Base-by-base conservation (phyloP, 1,140 invertebrate genomes). In the Dolichoris vasculosae region DNA sequence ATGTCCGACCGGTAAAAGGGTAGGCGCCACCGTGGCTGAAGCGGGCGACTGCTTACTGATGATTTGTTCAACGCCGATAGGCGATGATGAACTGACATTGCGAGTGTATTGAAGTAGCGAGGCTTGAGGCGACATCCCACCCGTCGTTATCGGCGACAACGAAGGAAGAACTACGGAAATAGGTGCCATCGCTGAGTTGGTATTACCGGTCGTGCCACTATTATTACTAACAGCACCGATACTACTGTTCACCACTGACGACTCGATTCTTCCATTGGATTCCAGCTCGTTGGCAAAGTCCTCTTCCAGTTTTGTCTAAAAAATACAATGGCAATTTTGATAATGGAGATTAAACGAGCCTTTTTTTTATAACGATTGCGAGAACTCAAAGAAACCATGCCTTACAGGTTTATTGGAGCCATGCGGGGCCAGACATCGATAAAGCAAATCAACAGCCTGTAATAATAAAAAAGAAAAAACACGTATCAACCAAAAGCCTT, bases 381-480 rank as follows among this genome's bases (percentile, higher is more conserved):
- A 88, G 87, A 88, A 90, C 90, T 90, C 92, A 92, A 93, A 91
- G 91, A 92, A 93, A 93, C 89, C 92, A 93, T 93, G 92, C 92
- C 92, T 93, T 93, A 93, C 92, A 93, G 92, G 91, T 93, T 93
- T 93, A 93, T 90, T 91, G 92, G 93, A 93, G 91, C 93, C 92
- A 92, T 93, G 93, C 91, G 92, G 92, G 93, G 92, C 92, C 92
- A 93, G 93, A 93, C 91, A 93, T 91, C 92, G 92, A 93, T 93
- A 93, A 93, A 93, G 92, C 90, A 93, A 92, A 93, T 93, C 93
- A 93, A 93, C 92, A 92, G 91, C 92, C 93, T 93, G 93, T 90
- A 93, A 93, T 93, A 91, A 93, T 89, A 93, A 93, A 90, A 92
- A 92, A 90, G 90, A 91, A 91, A 93, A 91, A 92, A 92, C 91